Base-by-base conservation (phyloP, 1,140 invertebrate species). In the Drosophila azteca region DNA sequence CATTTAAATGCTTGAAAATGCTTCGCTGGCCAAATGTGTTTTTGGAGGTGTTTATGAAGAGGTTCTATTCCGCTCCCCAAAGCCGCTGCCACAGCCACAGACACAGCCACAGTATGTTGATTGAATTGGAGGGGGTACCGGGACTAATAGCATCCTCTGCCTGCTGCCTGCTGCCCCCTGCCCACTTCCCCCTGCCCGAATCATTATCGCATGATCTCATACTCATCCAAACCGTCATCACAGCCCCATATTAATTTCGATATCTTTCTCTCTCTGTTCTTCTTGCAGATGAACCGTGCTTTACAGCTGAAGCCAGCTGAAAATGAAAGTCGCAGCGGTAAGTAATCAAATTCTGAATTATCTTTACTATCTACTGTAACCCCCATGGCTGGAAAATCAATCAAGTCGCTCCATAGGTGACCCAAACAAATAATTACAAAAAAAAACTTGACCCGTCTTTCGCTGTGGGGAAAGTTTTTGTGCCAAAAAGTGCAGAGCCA, bases 231-330 rank as follows among this genome's bases (percentile, higher is more conserved):
- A 15, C 49, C 35, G 29, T 54, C 31, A 39, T 22, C 29, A 13
- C 29, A 48, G 6, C 35, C 43, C 45, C 20, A 54, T 52, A 59
- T 49, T 50, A 57, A 55, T 46, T 46, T 50, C 24, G 31, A 17
- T 22, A 46, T 46, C n/a, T 50, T 39, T 39, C 48, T 48, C 15
- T 50, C 22, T 41, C 41, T 69, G 41, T 49, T 9, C 26, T 68
- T 15, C 15, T 84, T 97, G 41, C 95, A 99, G 98, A 99, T 99
- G 98, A 98, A 99, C 96, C 97, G 98, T 95, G 97, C 98, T 94
- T 98, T 99, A 94, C 98, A 99, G 95, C 98, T 99, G 94, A 99
- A 99, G 94, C 98, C 98, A 94, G 98, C 98, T 93, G 98, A 99
- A 94, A 98, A 96, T 94, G 98, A 99, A 95, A 98, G 98, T 94